These are phyloP conservation scores for Falco columbarius DNA, from an alignment of 2,797 vertebrate genomes.

Conservation along the genomic window DNA sequence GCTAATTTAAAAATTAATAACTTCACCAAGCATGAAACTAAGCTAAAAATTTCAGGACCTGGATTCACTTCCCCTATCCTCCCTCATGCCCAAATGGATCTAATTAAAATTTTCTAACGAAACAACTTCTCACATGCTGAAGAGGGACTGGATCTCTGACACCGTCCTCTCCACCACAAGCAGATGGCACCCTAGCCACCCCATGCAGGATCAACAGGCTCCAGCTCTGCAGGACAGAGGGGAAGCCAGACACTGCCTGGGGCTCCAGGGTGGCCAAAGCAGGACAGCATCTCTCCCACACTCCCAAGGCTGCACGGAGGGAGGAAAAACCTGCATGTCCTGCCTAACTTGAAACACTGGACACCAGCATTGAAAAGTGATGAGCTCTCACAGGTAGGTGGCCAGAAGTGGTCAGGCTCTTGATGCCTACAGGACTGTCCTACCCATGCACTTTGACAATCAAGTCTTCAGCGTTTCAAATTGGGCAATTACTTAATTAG, in stretches of 20 bases:
- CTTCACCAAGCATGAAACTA: neutral
- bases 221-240: neutral
- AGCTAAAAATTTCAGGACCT: neutral
- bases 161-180: neutral
- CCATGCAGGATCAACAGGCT: fast-evolving
- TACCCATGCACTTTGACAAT: neutral
- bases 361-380: fast-evolving
- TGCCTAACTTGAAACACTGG: neutral
- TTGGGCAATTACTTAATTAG: neutral
- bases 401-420: neutral
- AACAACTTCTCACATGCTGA: neutral
- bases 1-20: neutral
- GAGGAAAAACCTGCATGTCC: neutral
- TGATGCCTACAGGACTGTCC: neutral
- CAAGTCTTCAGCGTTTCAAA: neutral
- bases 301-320: neutral
- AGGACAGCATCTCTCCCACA: neutral
- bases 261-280: neutral
- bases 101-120: neutral
- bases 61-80: neutral
- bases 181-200: fast-evolving
- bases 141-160: neutral
- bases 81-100: neutral
- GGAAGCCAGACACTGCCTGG: neutral
- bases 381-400: neutral